phyloP scores from a whole-genome alignment of 2,888 invertebrate genomes.

The Malthinus seriepunctatus region DNA sequence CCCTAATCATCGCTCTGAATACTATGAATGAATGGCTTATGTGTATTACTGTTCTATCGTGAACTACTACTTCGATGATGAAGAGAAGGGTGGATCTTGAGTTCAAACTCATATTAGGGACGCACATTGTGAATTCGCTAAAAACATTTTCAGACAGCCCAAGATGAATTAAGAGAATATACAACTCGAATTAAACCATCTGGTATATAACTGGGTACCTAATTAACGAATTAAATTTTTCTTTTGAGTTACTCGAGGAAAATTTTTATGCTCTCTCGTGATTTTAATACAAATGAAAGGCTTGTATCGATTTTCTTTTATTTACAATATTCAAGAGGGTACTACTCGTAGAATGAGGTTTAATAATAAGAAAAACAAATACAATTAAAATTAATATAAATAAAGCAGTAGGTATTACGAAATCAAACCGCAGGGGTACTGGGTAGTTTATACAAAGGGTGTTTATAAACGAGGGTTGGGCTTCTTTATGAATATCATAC shows the following conservation, averaged over 20 bases:
- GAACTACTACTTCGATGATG: constrained; percentile 23
- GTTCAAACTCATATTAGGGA: constrained; percentile 18
- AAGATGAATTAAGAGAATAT: constrained; percentile 16
- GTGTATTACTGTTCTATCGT: constrained; percentile 27
- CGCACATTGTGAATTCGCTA: constrained; percentile 14
- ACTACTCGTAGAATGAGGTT: background rate
- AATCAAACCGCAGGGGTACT: constrained; percentile 50
- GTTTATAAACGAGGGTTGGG: constrained; percentile 25
- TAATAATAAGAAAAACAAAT: constrained; percentile 47
- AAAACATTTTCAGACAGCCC: constrained; percentile 15
- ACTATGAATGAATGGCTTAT: constrained; percentile 31
- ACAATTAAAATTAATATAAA: constrained; percentile 52
- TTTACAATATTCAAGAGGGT: constrained; percentile 2
- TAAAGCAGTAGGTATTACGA: constrained; percentile 44
- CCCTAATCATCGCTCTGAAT: constrained; percentile 48
- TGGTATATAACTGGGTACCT: constrained; percentile 9
- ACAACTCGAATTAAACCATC: constrained; percentile 12
- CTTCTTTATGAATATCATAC: constrained; percentile 34
- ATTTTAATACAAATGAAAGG: background rate
- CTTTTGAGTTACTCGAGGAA: background rate
- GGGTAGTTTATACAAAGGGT: constrained; percentile 44
- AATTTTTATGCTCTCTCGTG: background rate
- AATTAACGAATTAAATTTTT: background rate
- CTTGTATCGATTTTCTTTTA: background rate
- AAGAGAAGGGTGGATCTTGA: constrained; percentile 20